These are phyloP conservation scores for Ophioninae sp. DNA, from an alignment of 2,888 invertebrate species.

Conservation along the genomic window DNA sequence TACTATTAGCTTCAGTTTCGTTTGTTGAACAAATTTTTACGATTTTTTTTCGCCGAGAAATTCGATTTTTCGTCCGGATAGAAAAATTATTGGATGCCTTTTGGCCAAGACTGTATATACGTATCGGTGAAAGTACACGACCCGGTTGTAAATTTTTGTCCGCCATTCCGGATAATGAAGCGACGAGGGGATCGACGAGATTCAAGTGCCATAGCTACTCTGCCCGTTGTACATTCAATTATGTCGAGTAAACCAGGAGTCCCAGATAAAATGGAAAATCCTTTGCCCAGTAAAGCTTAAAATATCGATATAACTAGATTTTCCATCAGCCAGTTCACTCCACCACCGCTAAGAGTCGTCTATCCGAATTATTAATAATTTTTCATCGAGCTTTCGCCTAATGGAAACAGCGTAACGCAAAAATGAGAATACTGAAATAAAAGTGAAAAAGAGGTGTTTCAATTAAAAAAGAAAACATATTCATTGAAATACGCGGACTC, in stretches of 20 bases:
- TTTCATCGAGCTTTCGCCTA: constrained; percentile 20
- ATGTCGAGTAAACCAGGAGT: constrained; percentile 38
- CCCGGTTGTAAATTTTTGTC: not conserved
- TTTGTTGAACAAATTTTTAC: too few species aligned
- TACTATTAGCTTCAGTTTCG: too few species aligned
- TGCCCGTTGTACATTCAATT: constrained; percentile 54
- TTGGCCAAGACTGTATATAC: too few species aligned
- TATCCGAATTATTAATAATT: constrained; percentile 54
- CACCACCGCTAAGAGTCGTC: not conserved
- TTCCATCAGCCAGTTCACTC: not conserved
- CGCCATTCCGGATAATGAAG: constrained; percentile 40
- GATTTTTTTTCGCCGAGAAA: too few species aligned
- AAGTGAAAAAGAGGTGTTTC: constrained; percentile 6
- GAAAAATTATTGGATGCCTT: too few species aligned
- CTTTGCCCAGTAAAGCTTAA: constrained; percentile 11
- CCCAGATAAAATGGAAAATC: constrained; percentile 34
- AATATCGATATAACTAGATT: constrained; percentile 17
- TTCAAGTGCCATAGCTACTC: constrained; percentile 39
- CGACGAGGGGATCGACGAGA: constrained; percentile 40
- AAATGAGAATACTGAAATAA: constrained; percentile 3
- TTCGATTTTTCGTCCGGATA: too few species aligned
- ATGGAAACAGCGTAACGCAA: not conserved
- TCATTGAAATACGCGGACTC: not conserved
- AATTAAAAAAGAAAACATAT: not conserved
- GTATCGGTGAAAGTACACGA: not conserved